phyloP scores from a whole-genome alignment of 2,113 vertebrate species.

The Chrysemys picta region DNA sequence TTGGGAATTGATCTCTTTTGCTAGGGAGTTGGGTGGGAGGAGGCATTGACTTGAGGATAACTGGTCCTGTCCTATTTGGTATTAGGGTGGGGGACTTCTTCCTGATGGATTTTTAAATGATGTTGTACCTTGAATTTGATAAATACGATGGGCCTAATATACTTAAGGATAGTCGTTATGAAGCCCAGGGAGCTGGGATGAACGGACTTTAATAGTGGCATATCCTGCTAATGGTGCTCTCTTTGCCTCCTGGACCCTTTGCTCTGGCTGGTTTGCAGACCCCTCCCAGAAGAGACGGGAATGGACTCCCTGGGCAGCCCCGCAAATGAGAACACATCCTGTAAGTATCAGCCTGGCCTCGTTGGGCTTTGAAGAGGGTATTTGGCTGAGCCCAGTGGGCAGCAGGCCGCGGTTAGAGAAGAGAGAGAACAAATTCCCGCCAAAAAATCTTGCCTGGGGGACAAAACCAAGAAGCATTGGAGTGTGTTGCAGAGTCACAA shows the following conservation, averaged over 20 bases:
- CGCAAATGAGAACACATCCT: constrained; percentile 83
- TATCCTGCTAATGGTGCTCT: neutral
- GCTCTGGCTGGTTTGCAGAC: constrained; percentile 70
- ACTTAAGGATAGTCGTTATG: neutral
- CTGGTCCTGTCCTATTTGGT: neutral
- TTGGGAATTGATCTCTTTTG: neutral
- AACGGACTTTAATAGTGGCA: neutral
- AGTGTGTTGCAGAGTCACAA: neutral
- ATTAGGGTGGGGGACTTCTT: neutral
- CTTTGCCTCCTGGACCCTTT: neutral
- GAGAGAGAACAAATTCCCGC: rapidly evolving
- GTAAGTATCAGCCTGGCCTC: constrained; percentile 79
- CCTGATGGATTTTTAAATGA: neutral
- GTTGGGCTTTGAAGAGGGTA: neutral
- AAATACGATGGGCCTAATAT: neutral
- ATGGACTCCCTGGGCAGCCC: constrained; percentile 88
- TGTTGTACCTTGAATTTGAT: neutral
- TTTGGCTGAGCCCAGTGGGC: neutral
- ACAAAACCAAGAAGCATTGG: neutral
- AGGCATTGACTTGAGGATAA: neutral
- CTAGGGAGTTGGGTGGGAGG: neutral
- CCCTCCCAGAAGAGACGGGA: constrained; percentile 89
- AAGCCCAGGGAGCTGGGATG: neutral
- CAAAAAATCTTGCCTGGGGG: rapidly evolving
- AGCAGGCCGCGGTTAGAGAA: neutral